Evolutionary conservation across 2,113 vertebrate genomes (phyloP).

Genomic region (Chloropsis hardwickii): DNA sequence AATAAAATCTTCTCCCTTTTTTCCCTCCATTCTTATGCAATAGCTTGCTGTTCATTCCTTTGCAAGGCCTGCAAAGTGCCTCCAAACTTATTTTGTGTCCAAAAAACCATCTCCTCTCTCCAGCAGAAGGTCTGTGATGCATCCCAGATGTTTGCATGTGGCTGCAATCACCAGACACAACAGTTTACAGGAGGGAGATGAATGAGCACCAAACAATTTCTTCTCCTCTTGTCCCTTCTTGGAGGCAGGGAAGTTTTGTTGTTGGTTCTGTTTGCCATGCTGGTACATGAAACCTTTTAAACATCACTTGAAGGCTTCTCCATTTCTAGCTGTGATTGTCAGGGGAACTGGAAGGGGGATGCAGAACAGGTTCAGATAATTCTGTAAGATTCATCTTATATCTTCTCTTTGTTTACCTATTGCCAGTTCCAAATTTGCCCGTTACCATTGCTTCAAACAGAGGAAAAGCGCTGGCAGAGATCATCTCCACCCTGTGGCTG

Average conservation of each 20-base stretch:
- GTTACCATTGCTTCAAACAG: neutral
- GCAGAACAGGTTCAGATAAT: neutral
- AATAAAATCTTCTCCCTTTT: neutral
- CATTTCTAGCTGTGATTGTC: neutral
- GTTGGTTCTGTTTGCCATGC: neutral
- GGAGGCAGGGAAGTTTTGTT: neutral
- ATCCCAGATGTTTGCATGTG: slow-evolving; percentile 43
- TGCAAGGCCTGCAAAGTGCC: neutral
- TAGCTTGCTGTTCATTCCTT: neutral
- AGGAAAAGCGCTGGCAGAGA: neutral
- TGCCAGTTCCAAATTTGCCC: neutral
- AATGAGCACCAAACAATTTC: neutral
- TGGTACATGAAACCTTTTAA: neutral
- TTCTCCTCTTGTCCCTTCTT: neutral
- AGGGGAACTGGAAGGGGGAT: neutral
- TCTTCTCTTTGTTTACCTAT: neutral
- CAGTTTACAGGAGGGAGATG: neutral
- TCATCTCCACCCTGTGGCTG: neutral
- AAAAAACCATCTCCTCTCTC: neutral
- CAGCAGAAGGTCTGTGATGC: neutral
- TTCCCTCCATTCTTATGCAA: neutral
- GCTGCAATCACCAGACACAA: neutral
- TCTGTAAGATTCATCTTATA: neutral
- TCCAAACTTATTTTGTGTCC: neutral
- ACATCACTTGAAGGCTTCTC: neutral